Conservation (phyloP, 2,797 vertebrate genomes). For the Crocodylus rhombifer region DNA sequence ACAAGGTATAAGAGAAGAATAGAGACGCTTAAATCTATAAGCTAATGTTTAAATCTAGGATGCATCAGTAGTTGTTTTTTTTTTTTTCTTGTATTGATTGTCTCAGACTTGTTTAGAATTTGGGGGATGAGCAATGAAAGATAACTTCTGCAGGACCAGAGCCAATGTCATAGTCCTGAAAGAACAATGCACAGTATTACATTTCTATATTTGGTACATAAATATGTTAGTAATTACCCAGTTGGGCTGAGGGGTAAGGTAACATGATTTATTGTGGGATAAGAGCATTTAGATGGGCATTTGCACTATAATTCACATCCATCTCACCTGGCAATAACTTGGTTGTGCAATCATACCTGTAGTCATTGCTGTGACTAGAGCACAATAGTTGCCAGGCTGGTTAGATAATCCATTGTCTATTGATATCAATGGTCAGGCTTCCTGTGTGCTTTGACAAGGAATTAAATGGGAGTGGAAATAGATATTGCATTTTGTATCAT, state of each 20-base stretch:
- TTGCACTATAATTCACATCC: too few species aligned
- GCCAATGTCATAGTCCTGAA: neutral
- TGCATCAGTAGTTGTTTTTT: too few species aligned
- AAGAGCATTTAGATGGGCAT: too few species aligned
- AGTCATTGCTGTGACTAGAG: neutral
- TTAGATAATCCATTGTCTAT: neutral
- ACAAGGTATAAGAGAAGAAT: neutral
- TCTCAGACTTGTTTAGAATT: neutral
- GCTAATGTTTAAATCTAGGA: neutral
- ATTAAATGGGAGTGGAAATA: neutral
- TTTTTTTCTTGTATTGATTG: neutral
- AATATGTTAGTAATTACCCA: neutral
- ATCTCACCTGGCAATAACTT: too few species aligned
- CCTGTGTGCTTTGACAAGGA: neutral
- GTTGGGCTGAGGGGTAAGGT: too few species aligned
- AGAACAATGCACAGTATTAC: neutral
- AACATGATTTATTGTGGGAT: too few species aligned
- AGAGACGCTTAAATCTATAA: neutral
- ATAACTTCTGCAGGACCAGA: neutral
- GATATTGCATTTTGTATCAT: neutral
- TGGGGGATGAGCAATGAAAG: fast-evolving
- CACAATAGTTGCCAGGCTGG: neutral
- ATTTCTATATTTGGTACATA: neutral
- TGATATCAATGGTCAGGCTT: neutral
- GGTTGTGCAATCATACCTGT: too few species aligned